Evolutionary conservation across 2,797 vertebrate genomes (phyloP), one percentile per base, ranked within the genome.

Genomic region (Pampus argenteus): DNA sequence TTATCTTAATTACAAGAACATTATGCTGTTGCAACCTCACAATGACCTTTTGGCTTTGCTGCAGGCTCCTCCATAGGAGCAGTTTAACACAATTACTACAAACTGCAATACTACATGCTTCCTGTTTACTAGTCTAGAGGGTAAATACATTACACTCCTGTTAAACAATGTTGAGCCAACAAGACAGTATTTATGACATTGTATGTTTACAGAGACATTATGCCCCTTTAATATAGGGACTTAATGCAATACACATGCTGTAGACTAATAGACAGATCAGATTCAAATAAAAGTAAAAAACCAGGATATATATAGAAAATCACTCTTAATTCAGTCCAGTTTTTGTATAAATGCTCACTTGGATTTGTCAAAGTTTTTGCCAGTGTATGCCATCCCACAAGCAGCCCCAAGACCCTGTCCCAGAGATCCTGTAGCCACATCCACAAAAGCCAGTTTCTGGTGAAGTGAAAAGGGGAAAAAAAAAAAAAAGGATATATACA

Each of bases 331-430:
- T n/a, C 17, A 49, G 18, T 14, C 22, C 8, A 36, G 2, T 48
- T 66, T 65, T 25, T 29, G 0, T 23, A 40, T 3, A 29, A 5
- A 56, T 5, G 65, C 77, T 52, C n/a, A 96, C 96, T 95, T 96
- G 65, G 96, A 93, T 78, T 96, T 95, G 89, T 97, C 97, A 65
- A 98, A 96, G 83, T 96, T 44, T 85, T 96, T 97, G 65, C 96
- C 96, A 2, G 95, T 96, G 84, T 97, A 98, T 15, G 96, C 96
- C 96, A 97, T 97, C 6, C 97, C 97, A 55, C 96, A 97, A 0
- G 96, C 92, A 67, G 94, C 94, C 0, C 96, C 95, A 4, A 98
- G 93, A 66, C 96, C 96, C 87, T 97, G 96, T 7, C 96, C 96
- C 29, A 96, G 86, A n/a, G 96, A 98, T 44, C 96, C 96, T 5